These are phyloP conservation scores for Ethmia dodecea DNA, from an alignment of 2,888 invertebrate species.

Conservation along the genomic window DNA sequence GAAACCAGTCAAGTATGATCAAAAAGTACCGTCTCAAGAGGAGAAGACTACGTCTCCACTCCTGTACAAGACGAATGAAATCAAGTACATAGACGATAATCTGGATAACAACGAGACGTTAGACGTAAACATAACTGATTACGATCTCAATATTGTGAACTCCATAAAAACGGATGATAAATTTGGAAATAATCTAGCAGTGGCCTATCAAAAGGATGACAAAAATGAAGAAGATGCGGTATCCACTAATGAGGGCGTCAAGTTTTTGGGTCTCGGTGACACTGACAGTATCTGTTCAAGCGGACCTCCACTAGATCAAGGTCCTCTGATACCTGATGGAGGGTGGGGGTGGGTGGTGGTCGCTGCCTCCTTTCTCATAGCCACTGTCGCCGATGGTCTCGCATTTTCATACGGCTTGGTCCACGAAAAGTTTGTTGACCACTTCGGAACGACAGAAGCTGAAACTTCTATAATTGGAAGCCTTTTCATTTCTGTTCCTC, in stretches of 20 bases:
- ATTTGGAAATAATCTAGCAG: slow-evolving; percentile 41
- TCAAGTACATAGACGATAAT: slow-evolving; percentile 56
- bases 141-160: slow-evolving; percentile 58
- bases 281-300: slow-evolving; percentile 69
- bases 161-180: slow-evolving; percentile 54
- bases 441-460: slow-evolving; percentile 87
- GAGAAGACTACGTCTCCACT: slow-evolving; percentile 69
- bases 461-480: slow-evolving; percentile 94
- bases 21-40: slow-evolving; percentile 67
- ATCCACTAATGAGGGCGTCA: slow-evolving; percentile 68
- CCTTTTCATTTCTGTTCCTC: slow-evolving; percentile 92
- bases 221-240: slow-evolving; percentile 60
- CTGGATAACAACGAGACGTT: slow-evolving; percentile 39
- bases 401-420: slow-evolving; percentile 95
- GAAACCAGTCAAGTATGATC: slow-evolving; percentile 52
- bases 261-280: slow-evolving; percentile 71
- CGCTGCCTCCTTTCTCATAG: slow-evolving; percentile 88
- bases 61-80: slow-evolving; percentile 45
- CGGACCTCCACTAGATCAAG: slow-evolving; percentile 46
- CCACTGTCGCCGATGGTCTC: slow-evolving; percentile 94
- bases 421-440: slow-evolving; percentile 85
- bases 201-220: slow-evolving; percentile 42
- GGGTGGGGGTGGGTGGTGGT: slow-evolving; percentile 97
- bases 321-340: slow-evolving; percentile 86
- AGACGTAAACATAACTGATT: slow-evolving; percentile 37